Percentiles rank a stretch among this genome's conserved stretches.
Evolutionary conservation across 2,888 invertebrate genomes (phyloP).

Genomic region (Caenorhabditis drosophilae): DNA sequence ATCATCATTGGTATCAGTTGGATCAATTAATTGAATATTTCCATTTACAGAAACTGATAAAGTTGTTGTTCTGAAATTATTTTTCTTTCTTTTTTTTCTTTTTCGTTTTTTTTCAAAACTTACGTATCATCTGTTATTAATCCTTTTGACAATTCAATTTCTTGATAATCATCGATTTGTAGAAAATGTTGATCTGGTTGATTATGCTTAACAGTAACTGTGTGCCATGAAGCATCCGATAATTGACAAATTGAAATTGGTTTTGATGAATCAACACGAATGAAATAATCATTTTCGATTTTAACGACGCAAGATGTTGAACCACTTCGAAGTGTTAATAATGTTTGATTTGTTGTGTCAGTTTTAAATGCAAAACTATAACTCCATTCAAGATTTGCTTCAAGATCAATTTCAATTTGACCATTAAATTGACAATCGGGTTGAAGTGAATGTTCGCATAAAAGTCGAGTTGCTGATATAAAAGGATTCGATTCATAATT

Average conservation of each 20-base stretch:
- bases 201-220: conserved; percentile 22
- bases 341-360: conserved; percentile 39
- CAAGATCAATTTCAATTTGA: conserved; percentile 31
- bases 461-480: conserved; percentile 20
- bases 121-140: conserved; percentile 17
- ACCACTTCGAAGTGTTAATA: conserved; percentile 24
- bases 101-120: neutral
- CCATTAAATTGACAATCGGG: conserved; percentile 31
- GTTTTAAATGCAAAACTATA: conserved; percentile 47
- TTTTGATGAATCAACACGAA: conserved; percentile 23
- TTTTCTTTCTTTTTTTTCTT: neutral
- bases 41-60: conserved; percentile 21
- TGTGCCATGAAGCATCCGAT: conserved; percentile 49
- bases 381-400: conserved; percentile 30
- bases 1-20: conserved; percentile 33
- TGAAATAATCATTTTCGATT: conserved; percentile 43
- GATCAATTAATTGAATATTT: conserved; percentile 33
- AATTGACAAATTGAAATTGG: conserved; percentile 33
- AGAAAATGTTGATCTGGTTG: conserved; percentile 26
- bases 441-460: conserved; percentile 32
- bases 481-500: conserved; percentile 30
- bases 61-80: conserved; percentile 22
- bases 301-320: conserved; percentile 15
- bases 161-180: conserved; percentile 24
- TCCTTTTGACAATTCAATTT: conserved; percentile 16